phyloP scores from a whole-genome alignment of 2,113 vertebrate genomes.

The Xiphorhynchus elegans region DNA sequence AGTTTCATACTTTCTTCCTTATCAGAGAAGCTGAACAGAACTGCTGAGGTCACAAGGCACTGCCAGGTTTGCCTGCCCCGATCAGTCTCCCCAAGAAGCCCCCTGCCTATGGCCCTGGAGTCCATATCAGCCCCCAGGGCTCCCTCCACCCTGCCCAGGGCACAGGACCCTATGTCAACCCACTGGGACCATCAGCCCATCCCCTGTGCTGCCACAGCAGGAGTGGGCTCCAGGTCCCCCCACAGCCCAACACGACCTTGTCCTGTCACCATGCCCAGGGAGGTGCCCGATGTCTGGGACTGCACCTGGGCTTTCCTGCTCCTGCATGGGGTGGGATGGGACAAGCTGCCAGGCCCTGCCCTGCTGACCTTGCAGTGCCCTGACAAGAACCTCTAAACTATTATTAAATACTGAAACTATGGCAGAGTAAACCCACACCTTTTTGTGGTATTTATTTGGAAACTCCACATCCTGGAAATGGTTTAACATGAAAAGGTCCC shows the following conservation, averaged over 20 bases:
- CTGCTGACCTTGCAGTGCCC: accelerated
- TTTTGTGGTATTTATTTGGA: accelerated
- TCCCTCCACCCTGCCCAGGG: background rate
- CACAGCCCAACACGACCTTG: no score
- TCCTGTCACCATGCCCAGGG: accelerated
- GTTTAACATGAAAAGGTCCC: background rate
- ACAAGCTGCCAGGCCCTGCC: background rate
- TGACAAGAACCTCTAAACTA: background rate
- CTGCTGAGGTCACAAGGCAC: background rate
- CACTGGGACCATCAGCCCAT: background rate
- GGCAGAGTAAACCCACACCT: background rate
- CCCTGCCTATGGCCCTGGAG: no score
- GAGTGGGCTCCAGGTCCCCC: background rate
- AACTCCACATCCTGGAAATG: background rate
- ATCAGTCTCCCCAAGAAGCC: background rate
- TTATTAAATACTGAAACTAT: background rate
- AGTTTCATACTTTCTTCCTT: background rate
- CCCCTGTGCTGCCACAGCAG: accelerated
- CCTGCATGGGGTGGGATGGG: background rate
- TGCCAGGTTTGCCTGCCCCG: background rate
- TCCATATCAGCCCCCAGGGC: background rate
- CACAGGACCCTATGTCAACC: background rate
- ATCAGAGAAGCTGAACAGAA: background rate
- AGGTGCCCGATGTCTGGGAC: accelerated
- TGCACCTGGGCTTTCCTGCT: background rate